Percentiles rank a stretch among this genome's conserved stretches.
Evolutionary conservation across 2,888 invertebrate genomes (phyloP).

Genomic region (Spicauda simplicius): DNA sequence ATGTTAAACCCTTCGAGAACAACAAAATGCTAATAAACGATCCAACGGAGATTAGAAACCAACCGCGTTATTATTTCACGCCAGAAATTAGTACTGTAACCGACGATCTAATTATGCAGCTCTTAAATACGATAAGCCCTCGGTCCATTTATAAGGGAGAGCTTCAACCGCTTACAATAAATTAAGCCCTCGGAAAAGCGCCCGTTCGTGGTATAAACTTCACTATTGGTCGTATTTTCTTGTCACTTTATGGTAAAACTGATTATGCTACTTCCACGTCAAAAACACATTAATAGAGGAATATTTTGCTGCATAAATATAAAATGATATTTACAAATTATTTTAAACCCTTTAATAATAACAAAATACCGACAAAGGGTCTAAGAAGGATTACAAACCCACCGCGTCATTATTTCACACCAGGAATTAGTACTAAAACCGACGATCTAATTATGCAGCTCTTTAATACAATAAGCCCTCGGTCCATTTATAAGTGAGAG

Average conservation of each 20-base stretch:
- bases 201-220: not conserved
- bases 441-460: slow-evolving; percentile 1
- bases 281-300: not conserved
- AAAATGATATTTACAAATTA: too few relatives aligned
- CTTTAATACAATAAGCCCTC: slow-evolving; percentile 8
- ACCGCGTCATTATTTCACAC: not conserved
- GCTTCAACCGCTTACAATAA: slow-evolving; percentile 10
- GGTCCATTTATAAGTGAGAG: slow-evolving; percentile 18
- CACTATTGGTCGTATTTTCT: slow-evolving; percentile 2
- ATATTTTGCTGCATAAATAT: not conserved
- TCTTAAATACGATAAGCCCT: slow-evolving; percentile 2
- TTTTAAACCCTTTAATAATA: too few relatives aligned
- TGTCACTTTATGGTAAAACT: not conserved
- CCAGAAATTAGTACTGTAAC: not conserved
- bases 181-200: slow-evolving; percentile 13
- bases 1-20: too few relatives aligned
- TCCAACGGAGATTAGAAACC: not conserved
- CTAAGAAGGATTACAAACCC: not conserved
- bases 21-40: too few relatives aligned
- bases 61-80: not conserved
- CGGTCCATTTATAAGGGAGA: slow-evolving; percentile 14
- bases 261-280: slow-evolving; percentile 1
- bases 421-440: not conserved
- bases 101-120: slow-evolving; percentile 5
- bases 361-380: too few relatives aligned